phyloP scores from a whole-genome alignment of 2,113 vertebrate genomes.

The Clarias magur region DNA sequence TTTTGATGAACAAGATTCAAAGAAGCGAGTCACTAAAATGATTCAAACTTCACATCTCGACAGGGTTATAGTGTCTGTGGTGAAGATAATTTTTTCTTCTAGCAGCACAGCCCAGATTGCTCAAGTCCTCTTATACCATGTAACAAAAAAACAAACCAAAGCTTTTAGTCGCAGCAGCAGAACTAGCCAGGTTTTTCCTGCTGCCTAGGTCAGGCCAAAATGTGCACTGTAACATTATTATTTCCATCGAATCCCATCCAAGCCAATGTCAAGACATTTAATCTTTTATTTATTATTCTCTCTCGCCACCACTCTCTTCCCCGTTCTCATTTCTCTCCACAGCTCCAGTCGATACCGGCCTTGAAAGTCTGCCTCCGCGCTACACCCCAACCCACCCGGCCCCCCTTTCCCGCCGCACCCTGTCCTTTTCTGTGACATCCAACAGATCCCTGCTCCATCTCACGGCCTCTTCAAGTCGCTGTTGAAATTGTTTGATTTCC shows the following conservation, averaged over 20 bases:
- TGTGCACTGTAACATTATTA: constrained; percentile 57
- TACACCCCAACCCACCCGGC: neutral
- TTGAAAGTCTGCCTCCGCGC: constrained; percentile 38
- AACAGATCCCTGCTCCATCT: constrained; percentile 31
- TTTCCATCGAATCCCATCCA: constrained; percentile 50
- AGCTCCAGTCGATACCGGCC: constrained; percentile 49
- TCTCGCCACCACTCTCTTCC: constrained; percentile 38
- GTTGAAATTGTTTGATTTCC: constrained; percentile 55
- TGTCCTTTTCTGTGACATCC: constrained; percentile 35
- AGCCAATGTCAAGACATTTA: constrained; percentile 55
- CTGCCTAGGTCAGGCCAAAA: constrained; percentile 40
- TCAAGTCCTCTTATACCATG: neutral
- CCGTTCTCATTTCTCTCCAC: constrained; percentile 47
- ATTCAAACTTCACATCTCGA: too few relatives aligned
- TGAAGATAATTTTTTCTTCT: neutral
- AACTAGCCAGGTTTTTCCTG: neutral
- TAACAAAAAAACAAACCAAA: neutral
- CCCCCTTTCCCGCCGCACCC: constrained; percentile 1
- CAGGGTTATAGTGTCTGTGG: too few relatives aligned
- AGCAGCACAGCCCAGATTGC: neutral
- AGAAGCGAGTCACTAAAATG: too few relatives aligned
- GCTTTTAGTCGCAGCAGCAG: constrained; percentile 20
- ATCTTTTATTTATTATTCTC: constrained; percentile 55
- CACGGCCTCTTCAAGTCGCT: neutral
- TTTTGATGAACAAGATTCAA: too few relatives aligned